Conservation (phyloP, 2,113 vertebrate species). For the Grammomys surdaster region DNA sequence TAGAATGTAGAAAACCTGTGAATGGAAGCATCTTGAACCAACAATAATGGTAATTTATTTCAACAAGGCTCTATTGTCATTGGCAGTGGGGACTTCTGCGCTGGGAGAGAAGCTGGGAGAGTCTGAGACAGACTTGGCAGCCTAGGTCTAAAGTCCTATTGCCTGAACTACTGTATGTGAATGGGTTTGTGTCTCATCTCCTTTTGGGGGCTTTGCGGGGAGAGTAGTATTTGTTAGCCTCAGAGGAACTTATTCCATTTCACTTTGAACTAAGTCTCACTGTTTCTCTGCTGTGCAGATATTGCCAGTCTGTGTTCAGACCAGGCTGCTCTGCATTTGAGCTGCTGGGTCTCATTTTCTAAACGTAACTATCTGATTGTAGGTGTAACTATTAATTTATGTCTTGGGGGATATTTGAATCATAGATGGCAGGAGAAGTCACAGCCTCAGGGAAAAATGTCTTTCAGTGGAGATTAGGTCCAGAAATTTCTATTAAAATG, state of each 20-base stretch:
- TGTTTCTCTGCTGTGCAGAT: neutral
- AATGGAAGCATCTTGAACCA: neutral
- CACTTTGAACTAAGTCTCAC: neutral
- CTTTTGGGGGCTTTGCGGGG: neutral
- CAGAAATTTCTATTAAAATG: conserved; percentile 68
- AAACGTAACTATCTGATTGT: neutral
- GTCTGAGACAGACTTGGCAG: neutral
- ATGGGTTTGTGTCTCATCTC: neutral
- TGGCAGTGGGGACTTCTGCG: conserved; percentile 31
- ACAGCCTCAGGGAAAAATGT: neutral
- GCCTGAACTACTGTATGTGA: conserved; percentile 25
- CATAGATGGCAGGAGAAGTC: neutral
- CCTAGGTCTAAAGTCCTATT: neutral
- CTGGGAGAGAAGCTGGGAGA: neutral
- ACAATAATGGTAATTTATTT: conserved; percentile 10
- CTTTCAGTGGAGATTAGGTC: neutral
- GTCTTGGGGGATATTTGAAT: conserved; percentile 49
- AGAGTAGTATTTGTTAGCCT: neutral
- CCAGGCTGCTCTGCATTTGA: neutral
- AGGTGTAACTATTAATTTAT: conserved; percentile 31
- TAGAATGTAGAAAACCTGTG: neutral
- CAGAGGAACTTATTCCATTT: neutral
- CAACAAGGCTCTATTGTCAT: neutral
- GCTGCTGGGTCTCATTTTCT: conserved; percentile 5
- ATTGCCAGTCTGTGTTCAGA: neutral